Evolutionary conservation across 2,113 vertebrate species (phyloP), one percentile per base, ranked within the genome.

Genomic region (Meleagris gallopavo): DNA sequence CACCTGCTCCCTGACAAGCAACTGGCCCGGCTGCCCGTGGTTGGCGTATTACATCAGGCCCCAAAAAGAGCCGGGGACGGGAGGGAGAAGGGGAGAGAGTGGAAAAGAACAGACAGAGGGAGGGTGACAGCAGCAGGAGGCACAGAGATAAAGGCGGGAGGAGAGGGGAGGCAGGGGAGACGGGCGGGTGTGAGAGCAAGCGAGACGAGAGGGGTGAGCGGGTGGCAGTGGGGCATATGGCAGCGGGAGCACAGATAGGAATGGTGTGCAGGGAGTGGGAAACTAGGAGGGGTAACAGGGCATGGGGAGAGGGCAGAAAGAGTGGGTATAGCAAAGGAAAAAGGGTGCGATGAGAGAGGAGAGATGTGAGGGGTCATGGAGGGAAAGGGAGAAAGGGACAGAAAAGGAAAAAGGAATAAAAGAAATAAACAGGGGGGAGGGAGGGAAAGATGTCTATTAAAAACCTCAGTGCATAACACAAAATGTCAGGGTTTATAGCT

Each of bases 1-100:
- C 99, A 99, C 98, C 99, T 99, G 99, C 99, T 98, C 61, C 61
- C 95, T 95, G 96, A 95, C 93, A 96, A 98, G 98, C 99, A 99
- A 99, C 99, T 99, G 99, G 97, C 93, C 96, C 41, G 91, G 93
- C 97, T 97, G 96, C 97, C 92, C 93, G 95, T 98, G 97, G 97
- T 95, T 96, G 90, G 96, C 29, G 95, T 96, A 97, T 98, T 97
- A 98, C 96, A 98, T 98, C 98, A 98, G 97, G 95, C 72, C 96
- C 97, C 86, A 92, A 96, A 97, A 92, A 95, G 92, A 87, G 95
- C 86, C 85, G 45, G 89, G 90, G 70, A 80, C 83, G 80, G 95
- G 83, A 83, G 94, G 90, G 94, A 92, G 89, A 92, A 82, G 86
- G 92, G 88, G 85, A 89, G 76, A 88, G 88, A 93, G 81, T 83